Conservation (phyloP, 2,888 invertebrate species). For the Sesia apiformis region DNA sequence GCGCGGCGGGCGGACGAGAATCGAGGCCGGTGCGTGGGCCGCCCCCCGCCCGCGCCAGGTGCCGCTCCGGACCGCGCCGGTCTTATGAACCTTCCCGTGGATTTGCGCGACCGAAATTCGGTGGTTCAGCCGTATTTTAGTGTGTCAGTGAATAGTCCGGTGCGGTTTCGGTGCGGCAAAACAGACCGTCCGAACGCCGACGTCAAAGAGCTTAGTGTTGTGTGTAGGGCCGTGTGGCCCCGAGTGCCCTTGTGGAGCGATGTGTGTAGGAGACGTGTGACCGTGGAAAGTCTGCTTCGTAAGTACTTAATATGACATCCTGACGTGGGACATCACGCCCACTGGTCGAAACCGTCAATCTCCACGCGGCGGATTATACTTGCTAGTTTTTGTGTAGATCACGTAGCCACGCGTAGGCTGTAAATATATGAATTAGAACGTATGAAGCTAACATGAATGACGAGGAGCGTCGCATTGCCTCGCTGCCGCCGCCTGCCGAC, state of each 20-base stretch:
- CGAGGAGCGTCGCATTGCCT: conserved; percentile 35
- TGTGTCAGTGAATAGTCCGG: conserved; percentile 63
- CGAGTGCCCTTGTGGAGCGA: conserved; percentile 64
- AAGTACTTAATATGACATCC: conserved; percentile 48
- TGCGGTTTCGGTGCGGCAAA: conserved; percentile 58
- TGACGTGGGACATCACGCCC: conserved; percentile 34
- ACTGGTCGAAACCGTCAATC: conserved; percentile 19
- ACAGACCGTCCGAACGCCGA: conserved; percentile 30
- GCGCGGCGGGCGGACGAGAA: conserved; percentile 75
- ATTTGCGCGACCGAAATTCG: conserved; percentile 73
- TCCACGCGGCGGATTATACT: conserved; percentile 11
- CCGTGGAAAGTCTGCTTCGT: conserved; percentile 65
- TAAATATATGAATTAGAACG: conserved; percentile 36
- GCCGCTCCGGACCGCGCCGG: conserved; percentile 62
- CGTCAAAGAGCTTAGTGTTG: conserved; percentile 41
- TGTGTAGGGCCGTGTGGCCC: conserved; percentile 59
- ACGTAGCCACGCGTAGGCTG: conserved; percentile 31
- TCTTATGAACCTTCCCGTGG: conserved; percentile 73
- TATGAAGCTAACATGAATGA: conserved; percentile 53
- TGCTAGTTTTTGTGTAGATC: conserved; percentile 28
- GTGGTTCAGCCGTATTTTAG: conserved; percentile 61
- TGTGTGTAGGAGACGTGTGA: conserved; percentile 66
- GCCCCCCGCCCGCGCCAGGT: conserved; percentile 72
- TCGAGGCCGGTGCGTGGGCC: conserved; percentile 76
- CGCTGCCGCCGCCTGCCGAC: conserved; percentile 32